Base-by-base conservation (phyloP, 2,888 invertebrate genomes). In the Leucophenga maculata region DNA sequence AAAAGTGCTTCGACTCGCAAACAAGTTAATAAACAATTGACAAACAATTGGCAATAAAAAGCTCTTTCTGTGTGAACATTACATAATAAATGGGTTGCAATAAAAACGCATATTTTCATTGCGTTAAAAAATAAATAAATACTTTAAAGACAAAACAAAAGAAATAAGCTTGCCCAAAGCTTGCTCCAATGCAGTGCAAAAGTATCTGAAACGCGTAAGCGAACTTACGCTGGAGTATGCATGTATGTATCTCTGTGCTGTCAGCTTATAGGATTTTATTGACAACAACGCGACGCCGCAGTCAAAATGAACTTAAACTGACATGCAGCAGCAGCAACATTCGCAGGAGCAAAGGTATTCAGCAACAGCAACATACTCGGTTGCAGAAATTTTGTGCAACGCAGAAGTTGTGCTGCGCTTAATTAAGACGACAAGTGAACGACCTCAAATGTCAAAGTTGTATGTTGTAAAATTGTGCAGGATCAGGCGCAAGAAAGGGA, bases 361-460 rank as follows among this genome's bases (percentile, higher is more conserved):
- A 8, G 3, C 4, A 8, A 13, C 48, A 50, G 50, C 50, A 18
- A 50, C 18, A 50, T 18, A n/a, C 16, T 26, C 26, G 26, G 26
- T 26, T 26, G 26, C 26, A 26, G 26, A 26, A 26, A 26, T 26
- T 26, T 26, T 26, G 26, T 26, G 26, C 26, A 26, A 26, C 26
- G 26, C 26, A 26, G 26, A 50, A 50, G 50, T 50, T 71, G 78
- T 74, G 75, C 78, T 81, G 78, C 75, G 75, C 78, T 81, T 82
- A 82, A 82, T 82, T 82, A 84, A 79, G 83, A 83, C 77, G 84
- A 81, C 82, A 83, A 78, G 83, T 78, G 84, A 79, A 77, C 77
- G 81, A 82, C 82, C 80, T 77, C 75, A 70, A 69, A 76, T 84
- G 81, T 81, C 83, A 75, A 72, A 75, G 60, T 60, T 48, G 16